Evolutionary conservation across 2,113 vertebrate species (phyloP).

Genomic region (Atrichornis clamosus): DNA sequence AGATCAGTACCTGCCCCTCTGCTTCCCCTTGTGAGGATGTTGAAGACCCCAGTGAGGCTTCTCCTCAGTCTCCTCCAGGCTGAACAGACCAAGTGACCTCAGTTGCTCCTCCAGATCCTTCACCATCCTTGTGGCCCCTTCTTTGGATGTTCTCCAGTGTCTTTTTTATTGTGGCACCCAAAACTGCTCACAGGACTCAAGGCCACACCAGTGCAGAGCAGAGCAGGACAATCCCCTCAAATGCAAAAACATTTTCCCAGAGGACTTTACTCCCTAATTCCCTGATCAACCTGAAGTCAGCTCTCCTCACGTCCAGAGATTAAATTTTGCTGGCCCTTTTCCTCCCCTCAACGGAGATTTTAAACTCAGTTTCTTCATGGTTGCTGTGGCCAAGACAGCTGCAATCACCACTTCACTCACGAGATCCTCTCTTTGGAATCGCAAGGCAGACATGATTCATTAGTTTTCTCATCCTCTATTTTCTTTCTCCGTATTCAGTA

Average conservation of each 20-base stretch:
- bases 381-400: neutral
- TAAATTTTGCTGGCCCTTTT: neutral
- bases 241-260: neutral
- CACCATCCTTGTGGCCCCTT: neutral
- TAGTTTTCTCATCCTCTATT: neutral
- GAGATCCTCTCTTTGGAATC: neutral
- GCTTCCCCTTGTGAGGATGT: neutral
- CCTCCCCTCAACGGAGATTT: neutral
- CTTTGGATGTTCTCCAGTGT: neutral
- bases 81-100: neutral
- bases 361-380: neutral
- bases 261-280: neutral
- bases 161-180: neutral
- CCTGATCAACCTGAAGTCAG: neutral
- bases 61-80: neutral
- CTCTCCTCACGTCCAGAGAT: neutral
- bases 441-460: neutral
- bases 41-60: neutral
- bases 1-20: neutral
- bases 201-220: neutral
- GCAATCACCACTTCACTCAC: neutral
- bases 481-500: neutral
- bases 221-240: neutral
- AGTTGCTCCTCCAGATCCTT: neutral
- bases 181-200: neutral